A percentile compares a stretch with the other conserved stretches of the same genome.
Conservation (phyloP, 2,888 invertebrate genomes). For the Pocota personata region DNA sequence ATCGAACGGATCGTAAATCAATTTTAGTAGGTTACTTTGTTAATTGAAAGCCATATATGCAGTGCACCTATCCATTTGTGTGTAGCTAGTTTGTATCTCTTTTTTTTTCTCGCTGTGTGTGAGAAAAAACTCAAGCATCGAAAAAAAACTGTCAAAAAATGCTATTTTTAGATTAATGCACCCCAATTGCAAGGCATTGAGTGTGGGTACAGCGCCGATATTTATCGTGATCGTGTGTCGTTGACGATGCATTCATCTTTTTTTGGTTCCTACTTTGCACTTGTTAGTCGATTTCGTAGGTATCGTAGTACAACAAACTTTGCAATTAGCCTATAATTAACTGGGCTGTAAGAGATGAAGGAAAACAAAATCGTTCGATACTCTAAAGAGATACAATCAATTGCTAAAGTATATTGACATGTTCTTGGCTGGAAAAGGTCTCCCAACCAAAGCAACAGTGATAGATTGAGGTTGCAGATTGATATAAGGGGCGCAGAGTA, state of each 20-base stretch:
- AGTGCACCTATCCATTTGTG: slow-evolving; percentile 16
- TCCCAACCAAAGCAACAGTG: not conserved
- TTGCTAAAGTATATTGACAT: slow-evolving; percentile 11
- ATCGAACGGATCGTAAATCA: slow-evolving; percentile 71
- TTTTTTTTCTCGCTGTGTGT: slow-evolving; percentile 28
- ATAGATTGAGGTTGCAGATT: slow-evolving; percentile 52
- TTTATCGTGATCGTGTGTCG: slow-evolving; percentile 52
- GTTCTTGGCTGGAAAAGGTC: slow-evolving; percentile 31
- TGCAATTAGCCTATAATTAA: slow-evolving; percentile 69
- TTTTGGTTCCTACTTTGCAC: slow-evolving; percentile 39
- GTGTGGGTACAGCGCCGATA: slow-evolving; percentile 42
- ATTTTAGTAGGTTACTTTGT: slow-evolving; percentile 74
- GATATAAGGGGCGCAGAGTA: slow-evolving; percentile 11
- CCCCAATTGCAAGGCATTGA: slow-evolving; percentile 34
- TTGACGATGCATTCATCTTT: slow-evolving; percentile 37
- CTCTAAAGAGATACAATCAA: not conserved
- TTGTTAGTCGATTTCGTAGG: slow-evolving; percentile 52
- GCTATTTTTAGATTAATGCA: slow-evolving; percentile 57
- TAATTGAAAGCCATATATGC: slow-evolving; percentile 70
- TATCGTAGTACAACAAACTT: slow-evolving; percentile 36
- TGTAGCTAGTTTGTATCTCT: slow-evolving; percentile 1
- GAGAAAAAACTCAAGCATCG: slow-evolving; percentile 51
- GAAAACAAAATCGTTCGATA: slow-evolving; percentile 18
- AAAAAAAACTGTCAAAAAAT: slow-evolving; percentile 43
- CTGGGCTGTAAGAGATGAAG: slow-evolving; percentile 10